Percentiles rank a stretch among this genome's conserved stretches.
Evolutionary conservation across 2,888 invertebrate genomes (phyloP).

Genomic region (Ophioninae sp.): DNA sequence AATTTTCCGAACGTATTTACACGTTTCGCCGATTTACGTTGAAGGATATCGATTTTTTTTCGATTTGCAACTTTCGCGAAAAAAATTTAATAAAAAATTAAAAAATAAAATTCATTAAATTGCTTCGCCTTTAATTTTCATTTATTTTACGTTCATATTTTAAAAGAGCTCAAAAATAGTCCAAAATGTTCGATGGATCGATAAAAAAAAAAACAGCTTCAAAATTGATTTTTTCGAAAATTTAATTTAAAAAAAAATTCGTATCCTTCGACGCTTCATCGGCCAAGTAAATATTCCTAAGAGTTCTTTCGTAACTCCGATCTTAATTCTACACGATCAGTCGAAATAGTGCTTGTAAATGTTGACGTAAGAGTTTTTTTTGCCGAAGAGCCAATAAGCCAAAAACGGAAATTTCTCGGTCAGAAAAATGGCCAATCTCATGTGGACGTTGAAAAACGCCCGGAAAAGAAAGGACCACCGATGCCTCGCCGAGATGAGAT

Average conservation of each 20-base stretch:
- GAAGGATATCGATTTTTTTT: not conserved
- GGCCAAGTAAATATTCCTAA: not conserved
- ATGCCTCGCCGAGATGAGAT: conserved; percentile 74
- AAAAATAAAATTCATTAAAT: not conserved
- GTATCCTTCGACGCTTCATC: not conserved
- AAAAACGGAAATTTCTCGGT: conserved; percentile 87
- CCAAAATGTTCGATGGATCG: too few species aligned
- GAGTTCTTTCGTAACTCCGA: not conserved
- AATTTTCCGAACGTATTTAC: not conserved
- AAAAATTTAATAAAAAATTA: not conserved
- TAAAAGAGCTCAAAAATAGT: too few species aligned
- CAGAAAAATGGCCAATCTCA: conserved; percentile 84
- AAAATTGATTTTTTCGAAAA: too few species aligned
- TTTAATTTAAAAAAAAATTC: not conserved
- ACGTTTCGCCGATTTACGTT: not conserved
- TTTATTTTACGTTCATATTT: too few species aligned
- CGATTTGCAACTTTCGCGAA: not conserved
- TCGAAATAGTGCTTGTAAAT: conserved; percentile 78
- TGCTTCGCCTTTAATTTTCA: too few species aligned
- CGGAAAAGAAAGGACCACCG: conserved; percentile 82
- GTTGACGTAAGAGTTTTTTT: conserved; percentile 84
- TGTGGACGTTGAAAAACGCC: conserved; percentile 84
- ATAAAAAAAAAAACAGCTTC: too few species aligned
- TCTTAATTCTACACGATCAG: conserved; percentile 45
- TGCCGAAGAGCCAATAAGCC: conserved; percentile 86